These are phyloP conservation scores for Nilaparvata lugens DNA, from an alignment of 1,140 invertebrate species.

Conservation along the genomic window DNA sequence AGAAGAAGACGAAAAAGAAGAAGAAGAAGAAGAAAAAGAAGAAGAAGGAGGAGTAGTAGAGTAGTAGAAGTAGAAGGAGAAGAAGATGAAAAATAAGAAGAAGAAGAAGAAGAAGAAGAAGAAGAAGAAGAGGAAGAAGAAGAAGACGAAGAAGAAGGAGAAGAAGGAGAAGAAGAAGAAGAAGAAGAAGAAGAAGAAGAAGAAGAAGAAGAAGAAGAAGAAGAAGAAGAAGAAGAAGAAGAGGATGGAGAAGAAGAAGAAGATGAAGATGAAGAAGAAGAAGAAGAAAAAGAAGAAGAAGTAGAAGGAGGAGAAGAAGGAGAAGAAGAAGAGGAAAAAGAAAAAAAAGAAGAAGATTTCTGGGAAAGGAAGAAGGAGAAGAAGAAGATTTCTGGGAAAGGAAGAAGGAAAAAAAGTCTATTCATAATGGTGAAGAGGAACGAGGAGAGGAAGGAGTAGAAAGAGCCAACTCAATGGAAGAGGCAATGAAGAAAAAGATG, in stretches of 20 bases:
- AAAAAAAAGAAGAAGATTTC: background rate
- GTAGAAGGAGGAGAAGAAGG: background rate
- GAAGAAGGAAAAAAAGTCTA: background rate
- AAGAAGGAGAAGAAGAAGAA: constrained; percentile 2
- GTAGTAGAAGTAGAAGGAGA: background rate
- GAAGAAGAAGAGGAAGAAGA: background rate
- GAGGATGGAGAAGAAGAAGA: background rate
- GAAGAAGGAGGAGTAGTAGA: background rate
- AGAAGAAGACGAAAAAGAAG: background rate
- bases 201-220: constrained; percentile 1
- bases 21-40: background rate
- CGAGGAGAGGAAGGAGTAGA: too few species aligned
- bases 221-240: constrained; percentile 3
- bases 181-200: background rate
- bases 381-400: background rate
- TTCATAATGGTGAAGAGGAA: too few species aligned
- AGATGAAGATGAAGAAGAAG: background rate
- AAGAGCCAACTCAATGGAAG: too few species aligned
- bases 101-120: background rate
- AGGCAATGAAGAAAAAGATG: too few species aligned
- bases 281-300: background rate
- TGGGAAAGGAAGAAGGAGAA: background rate
- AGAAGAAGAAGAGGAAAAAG: background rate
- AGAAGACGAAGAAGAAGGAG: background rate
- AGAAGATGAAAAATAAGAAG: background rate